A percentile compares a stretch with the other conserved stretches of the same genome.
Conservation (phyloP, 2,113 vertebrate genomes). For the Vicugna pacos region DNA sequence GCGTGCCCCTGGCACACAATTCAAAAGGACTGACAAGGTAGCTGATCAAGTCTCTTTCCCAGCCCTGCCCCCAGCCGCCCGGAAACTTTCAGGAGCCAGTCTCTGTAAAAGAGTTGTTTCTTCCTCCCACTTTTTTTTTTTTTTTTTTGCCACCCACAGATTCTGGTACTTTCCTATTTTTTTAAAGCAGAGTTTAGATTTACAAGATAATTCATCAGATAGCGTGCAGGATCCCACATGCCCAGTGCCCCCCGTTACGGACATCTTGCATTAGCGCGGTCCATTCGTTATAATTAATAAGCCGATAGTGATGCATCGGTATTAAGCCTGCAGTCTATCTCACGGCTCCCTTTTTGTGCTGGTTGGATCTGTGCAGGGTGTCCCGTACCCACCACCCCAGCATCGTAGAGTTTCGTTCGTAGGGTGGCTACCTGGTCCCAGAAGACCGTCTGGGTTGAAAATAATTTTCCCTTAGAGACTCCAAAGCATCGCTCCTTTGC, state of each 20-base stretch:
- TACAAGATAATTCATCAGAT: not conserved
- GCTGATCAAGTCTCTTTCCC: not conserved
- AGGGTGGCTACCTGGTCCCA: not conserved
- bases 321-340: not conserved
- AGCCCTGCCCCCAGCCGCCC: not conserved
- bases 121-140: no score
- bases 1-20: not conserved
- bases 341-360: not conserved
- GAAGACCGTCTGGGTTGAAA: not conserved
- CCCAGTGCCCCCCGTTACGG: not conserved
- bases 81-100: not conserved
- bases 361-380: fast-evolving
- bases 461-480: not conserved
- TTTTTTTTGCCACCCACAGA: not conserved
- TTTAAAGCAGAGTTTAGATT: not conserved
- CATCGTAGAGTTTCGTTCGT: no score
- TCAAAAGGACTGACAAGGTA: not conserved
- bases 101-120: not conserved
- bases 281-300: not conserved
- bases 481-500: not conserved
- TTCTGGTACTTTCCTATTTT: not conserved
- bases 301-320: not conserved
- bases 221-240: no score
- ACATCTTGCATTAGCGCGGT: not conserved
- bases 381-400: fast-evolving